Base-by-base conservation (phyloP, 2,797 vertebrate species). In the Macrochelys suwanniensis region DNA sequence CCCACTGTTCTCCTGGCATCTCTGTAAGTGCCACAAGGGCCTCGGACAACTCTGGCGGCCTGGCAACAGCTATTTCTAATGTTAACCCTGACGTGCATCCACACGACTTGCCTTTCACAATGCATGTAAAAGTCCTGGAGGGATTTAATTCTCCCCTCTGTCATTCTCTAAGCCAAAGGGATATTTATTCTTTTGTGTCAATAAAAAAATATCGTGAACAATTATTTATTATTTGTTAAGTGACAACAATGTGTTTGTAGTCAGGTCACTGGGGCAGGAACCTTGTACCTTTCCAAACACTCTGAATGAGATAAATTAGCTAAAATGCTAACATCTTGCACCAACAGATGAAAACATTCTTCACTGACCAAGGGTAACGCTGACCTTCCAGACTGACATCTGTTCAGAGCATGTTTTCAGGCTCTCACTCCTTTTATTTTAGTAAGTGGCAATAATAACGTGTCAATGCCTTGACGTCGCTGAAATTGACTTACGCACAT, bases 201-300 rank as follows among this genome's bases (percentile, higher is more conserved):
- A 77, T 45, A 28, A 47, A 47, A 47, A 74, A 45, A 47, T 13
- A 76, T 16, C 16, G 23, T 47, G 45, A 77, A 31, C 28, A 77
- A 77, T 47, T 26, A 77, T 77, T 47, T 77, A 77, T 28, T 77
- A 26, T 31, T 76, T 71, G 68, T 42, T 21, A n/a, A 68, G 37
- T 23, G 68, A 37, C 68, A 71, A 37, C 31, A 33, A 33, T 7
- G 59, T 61, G 28, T 11, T 49, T 9, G 0, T 1, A 28, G 33
- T 31, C 0, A 0, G 37, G 37, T 76, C 80, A 53, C 53, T 6
- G 2, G 86, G 85, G 37, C 51, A 1, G 59, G 11, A 11, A 5
- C 84, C 74, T n/a, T 0, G 0, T 0, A 26, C 37, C 0, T 0
- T 6, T 83, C 47, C 1, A 2, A 0, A 0, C 65, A 87, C 49